A percentile compares a stretch with the other conserved stretches of the same genome.
Evolutionary conservation across 2,888 invertebrate genomes (phyloP).

Genomic region (Volucella inflata): DNA sequence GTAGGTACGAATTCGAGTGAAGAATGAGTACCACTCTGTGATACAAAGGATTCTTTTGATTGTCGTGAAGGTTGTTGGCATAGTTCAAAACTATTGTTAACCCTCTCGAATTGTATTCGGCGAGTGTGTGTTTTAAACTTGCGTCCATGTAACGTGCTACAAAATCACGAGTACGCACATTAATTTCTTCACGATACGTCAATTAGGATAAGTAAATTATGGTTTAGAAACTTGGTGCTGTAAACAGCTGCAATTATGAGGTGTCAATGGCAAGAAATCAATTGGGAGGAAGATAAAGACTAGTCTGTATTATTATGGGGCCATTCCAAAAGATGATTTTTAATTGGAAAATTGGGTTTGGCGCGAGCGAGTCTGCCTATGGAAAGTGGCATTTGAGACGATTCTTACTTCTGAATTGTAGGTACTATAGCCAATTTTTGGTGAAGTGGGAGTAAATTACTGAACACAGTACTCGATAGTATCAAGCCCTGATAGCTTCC

Average conservation of each 20-base stretch:
- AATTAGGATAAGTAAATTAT: conserved; percentile 72
- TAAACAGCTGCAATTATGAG: conserved; percentile 71
- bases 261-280: conserved; percentile 71
- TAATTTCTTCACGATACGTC: conserved; percentile 60
- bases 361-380: no score
- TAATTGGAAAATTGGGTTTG: no score
- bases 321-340: no score
- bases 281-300: conserved; percentile 7
- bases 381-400: no score
- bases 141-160: conserved; percentile 39
- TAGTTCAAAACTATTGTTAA: conserved; percentile 24
- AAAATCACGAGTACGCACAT: conserved; percentile 57
- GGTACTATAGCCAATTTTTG: no score
- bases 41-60: conserved; percentile 63
- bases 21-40: no score
- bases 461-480: no score
- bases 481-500: no score
- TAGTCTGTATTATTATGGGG: background rate
- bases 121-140: conserved; percentile 42
- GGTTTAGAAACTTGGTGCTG: conserved; percentile 53
- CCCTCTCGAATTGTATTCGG: conserved; percentile 30
- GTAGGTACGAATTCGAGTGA: background rate
- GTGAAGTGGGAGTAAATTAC: no score
- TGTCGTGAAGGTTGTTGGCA: conserved; percentile 18
- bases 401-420: no score